Base-by-base conservation (phyloP, 35 echinoderm and acorn worm species). In the Amphiura filiformis region DNA sequence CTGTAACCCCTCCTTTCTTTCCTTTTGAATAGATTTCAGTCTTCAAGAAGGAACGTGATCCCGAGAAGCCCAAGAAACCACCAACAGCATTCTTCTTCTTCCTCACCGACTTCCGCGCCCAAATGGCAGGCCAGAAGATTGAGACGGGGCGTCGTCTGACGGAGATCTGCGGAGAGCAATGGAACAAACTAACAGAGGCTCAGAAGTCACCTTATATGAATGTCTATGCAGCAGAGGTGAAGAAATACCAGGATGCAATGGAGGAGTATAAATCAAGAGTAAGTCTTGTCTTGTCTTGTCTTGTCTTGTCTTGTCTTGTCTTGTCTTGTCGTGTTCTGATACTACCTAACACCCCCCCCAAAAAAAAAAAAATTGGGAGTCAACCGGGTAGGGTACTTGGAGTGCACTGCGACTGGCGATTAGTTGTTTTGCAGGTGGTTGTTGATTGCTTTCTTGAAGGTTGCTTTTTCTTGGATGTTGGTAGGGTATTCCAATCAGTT, bases 31-130 rank as follows among this genome's bases (percentile, higher is more conserved):
- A 92, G 90, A 92, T 92, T 84, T 85, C 90, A 18, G 88, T 97
- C 78, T 97, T 91, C 95, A 97, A 84, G 65, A 97, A 97, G 76
- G 91, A 90, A 37, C 91, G 95, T 80, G 95, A 97, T 76, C 95
- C 95, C 17, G 95, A 97, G 84, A 97, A 97, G 95, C 95, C 95
- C 81, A 97, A 97, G 88, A 97, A 97, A 88, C 95, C 95, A 22
- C 91, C 95, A 26, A 97, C 95, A 17, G 95, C 95, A 2, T 97
- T 93, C 61, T 97, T 97, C 85, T 93, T 93, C 91, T 97, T 97
- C 88, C 88, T 97, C 76, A 90, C 88, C 22, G 95, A 97, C 80
- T 97, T 97, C 85, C 88, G 95, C 3, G 89, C 88, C 42, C 75
- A 92, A 76, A 97, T 97, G 95, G 93, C 93, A 80, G 95, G 95